Conservation (phyloP, 2,113 vertebrate genomes). For the Leptosomus discolor region DNA sequence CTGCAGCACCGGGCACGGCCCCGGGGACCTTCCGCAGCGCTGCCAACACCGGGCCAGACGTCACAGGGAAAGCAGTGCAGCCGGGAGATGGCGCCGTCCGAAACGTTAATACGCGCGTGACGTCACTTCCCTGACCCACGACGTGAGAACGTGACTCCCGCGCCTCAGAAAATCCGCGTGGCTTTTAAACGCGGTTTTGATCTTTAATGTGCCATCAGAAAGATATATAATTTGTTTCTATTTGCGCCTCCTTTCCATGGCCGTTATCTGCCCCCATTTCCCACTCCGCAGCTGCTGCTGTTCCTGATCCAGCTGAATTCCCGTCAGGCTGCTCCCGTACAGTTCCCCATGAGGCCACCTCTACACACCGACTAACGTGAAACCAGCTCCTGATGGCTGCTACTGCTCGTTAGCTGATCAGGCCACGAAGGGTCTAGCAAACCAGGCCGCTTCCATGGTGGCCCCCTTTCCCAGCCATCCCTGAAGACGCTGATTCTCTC, state of each 20-base stretch:
- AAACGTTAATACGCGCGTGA: fast-evolving
- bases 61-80: background rate
- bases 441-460: no score
- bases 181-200: background rate
- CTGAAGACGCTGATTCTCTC: fast-evolving
- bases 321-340: background rate
- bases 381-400: background rate
- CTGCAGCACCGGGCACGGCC: no score
- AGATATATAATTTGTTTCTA: background rate
- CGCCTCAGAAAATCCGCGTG: background rate
- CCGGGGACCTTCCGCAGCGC: background rate
- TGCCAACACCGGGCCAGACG: no score
- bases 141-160: fast-evolving
- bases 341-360: fast-evolving
- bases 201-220: background rate
- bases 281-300: background rate
- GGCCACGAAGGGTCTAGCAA: fast-evolving
- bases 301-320: background rate
- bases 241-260: background rate
- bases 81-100: background rate
- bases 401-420: background rate
- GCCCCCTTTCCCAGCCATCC: background rate
- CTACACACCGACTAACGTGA: fast-evolving
- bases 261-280: background rate
- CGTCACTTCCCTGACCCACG: fast-evolving